A percentile compares a stretch with the other conserved stretches of the same genome.
These are phyloP conservation scores for Chaenocephalus aceratus DNA, from an alignment of 2,113 vertebrate genomes.

Conservation along the genomic window DNA sequence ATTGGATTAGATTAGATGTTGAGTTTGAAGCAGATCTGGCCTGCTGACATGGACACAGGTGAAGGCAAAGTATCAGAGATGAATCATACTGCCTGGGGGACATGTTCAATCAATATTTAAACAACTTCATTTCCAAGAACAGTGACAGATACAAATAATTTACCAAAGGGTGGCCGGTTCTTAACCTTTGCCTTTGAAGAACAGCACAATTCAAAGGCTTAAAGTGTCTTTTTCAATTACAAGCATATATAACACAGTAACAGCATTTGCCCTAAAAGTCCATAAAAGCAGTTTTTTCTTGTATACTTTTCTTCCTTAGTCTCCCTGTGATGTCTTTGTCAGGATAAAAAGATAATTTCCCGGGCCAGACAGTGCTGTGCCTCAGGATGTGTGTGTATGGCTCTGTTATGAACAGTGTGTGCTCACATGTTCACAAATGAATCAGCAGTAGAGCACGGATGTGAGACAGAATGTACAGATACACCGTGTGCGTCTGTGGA, in stretches of 20 bases:
- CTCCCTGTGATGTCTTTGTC: not conserved
- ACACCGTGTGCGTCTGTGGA: constrained; percentile 53
- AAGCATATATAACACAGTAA: not conserved
- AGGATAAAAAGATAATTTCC: not conserved
- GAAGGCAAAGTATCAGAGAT: constrained; percentile 9
- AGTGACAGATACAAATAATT: not conserved
- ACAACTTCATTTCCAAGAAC: not conserved
- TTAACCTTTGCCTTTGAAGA: not conserved
- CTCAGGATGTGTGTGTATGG: constrained; percentile 2
- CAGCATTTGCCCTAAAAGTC: not conserved
- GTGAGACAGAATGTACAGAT: constrained; percentile 71
- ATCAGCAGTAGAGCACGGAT: constrained; percentile 65
- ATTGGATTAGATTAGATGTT: not conserved
- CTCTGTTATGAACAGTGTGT: constrained; percentile 35
- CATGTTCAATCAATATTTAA: not conserved
- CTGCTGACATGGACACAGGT: constrained; percentile 6
- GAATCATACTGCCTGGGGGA: not conserved
- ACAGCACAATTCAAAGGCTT: not conserved
- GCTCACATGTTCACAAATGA: constrained; percentile 61
- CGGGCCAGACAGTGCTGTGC: constrained; percentile 15
- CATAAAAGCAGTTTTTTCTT: constrained; percentile 3
- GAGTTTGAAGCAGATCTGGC: constrained; percentile 15
- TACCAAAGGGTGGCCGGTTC: not conserved
- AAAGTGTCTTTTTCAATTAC: not conserved
- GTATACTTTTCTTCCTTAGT: not conserved